Evolutionary conservation across 2,888 invertebrate genomes (phyloP).

Genomic region (Tipula confusa): DNA sequence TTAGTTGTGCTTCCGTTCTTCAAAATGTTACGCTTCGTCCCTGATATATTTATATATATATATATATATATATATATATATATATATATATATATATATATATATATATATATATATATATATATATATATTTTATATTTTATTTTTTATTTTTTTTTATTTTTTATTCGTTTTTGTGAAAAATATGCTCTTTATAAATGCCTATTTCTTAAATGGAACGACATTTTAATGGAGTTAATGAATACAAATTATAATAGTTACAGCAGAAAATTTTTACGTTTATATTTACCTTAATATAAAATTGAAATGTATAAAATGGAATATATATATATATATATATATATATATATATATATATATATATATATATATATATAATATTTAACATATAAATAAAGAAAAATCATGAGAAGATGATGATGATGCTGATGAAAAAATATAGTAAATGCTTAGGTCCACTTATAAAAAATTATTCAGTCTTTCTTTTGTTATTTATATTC

Average conservation of each 20-base stretch:
- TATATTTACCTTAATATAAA: not conserved
- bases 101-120: not conserved
- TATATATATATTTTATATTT: too few species aligned
- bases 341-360: too few species aligned
- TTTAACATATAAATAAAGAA: not conserved
- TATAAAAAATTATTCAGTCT: not conserved
- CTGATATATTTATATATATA: not conserved
- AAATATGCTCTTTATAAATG: not conserved
- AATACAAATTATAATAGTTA: not conserved
- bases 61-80: not conserved
- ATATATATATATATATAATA: too few species aligned
- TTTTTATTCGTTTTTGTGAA: too few species aligned
- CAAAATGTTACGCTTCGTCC: too few species aligned
- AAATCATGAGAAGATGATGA: not conserved
- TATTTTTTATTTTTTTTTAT: too few species aligned
- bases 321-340: too few species aligned
- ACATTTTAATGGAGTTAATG: not conserved
- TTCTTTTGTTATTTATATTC: not conserved
- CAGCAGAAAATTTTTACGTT: not conserved
- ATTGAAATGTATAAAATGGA: not conserved
- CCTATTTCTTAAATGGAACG: not conserved
- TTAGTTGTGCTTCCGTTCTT: too few species aligned
- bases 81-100: not conserved
- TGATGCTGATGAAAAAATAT: not conserved
- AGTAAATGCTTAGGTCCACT: not conserved